Conservation (phyloP, 2,113 vertebrate species). For the Astatotilapia flaviijosephi region DNA sequence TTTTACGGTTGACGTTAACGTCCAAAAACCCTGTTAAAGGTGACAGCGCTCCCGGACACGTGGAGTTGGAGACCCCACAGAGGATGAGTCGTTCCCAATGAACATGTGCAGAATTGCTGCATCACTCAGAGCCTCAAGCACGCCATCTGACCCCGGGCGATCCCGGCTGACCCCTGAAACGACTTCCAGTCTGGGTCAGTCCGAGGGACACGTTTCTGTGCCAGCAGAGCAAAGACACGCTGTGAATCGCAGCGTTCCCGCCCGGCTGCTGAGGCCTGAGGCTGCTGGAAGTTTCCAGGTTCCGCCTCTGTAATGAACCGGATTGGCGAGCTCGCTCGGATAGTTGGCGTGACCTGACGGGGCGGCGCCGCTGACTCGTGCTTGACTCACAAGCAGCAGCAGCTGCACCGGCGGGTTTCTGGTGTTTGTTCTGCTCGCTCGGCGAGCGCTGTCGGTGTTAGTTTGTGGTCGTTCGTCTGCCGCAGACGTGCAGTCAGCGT, state of each 20-base stretch:
- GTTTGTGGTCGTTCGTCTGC: neutral
- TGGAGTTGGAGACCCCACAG: neutral
- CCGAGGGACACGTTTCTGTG: neutral
- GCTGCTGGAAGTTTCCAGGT: constrained; percentile 16
- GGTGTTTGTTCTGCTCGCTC: neutral
- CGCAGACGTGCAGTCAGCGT: neutral
- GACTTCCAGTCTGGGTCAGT: neutral
- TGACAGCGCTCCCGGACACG: accelerated
- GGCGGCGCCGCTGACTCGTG: neutral
- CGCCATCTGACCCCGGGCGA: neutral
- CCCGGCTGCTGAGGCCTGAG: neutral
- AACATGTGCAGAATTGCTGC: neutral
- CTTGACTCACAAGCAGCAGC: neutral
- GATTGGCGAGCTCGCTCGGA: neutral
- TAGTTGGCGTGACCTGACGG: neutral
- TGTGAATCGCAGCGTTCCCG: neutral
- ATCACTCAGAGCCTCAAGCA: neutral
- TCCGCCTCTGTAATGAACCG: neutral
- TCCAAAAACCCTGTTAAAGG: neutral
- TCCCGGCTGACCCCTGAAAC: neutral
- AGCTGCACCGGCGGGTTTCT: neutral
- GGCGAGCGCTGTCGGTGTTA: neutral
- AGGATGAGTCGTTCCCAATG: neutral
- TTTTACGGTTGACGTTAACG: neutral
- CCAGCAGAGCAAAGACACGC: neutral